These are phyloP conservation scores for Ferrisia virgata DNA, from an alignment of 2,888 invertebrate genomes.

Conservation along the genomic window DNA sequence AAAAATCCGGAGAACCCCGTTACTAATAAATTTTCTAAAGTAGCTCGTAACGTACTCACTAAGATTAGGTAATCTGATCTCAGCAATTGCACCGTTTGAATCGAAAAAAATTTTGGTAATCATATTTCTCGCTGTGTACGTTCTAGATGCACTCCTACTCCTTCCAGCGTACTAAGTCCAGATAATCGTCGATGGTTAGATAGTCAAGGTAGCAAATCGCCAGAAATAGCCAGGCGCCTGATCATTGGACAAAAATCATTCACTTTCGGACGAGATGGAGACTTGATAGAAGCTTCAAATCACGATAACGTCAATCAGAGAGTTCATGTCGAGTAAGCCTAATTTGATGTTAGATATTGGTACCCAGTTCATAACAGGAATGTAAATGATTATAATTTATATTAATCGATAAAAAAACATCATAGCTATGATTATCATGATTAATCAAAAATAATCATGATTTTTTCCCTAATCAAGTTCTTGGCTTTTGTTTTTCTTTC, in stretches of 20 bases:
- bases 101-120: neutral
- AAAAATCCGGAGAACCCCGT: conserved; percentile 21
- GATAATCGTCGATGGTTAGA: conserved; percentile 54
- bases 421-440: too few relatives aligned
- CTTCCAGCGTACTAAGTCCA: conserved; percentile 52
- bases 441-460: too few relatives aligned
- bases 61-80: conserved; percentile 49
- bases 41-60: conserved; percentile 51
- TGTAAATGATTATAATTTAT: too few relatives aligned
- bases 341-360: too few relatives aligned
- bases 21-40: conserved; percentile 49
- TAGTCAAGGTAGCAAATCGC: conserved; percentile 52
- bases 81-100: neutral
- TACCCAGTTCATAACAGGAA: too few relatives aligned
- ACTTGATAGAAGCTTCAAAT: conserved; percentile 51
- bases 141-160: conserved; percentile 47
- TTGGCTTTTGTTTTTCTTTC: too few relatives aligned
- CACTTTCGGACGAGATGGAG: conserved; percentile 52
- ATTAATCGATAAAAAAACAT: too few relatives aligned
- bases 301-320: conserved; percentile 47
- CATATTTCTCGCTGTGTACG: neutral
- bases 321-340: neutral
- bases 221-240: conserved; percentile 51
- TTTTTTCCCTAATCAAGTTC: too few relatives aligned
- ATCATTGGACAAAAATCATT: conserved; percentile 53